phyloP scores from a whole-genome alignment of 2,113 vertebrate genomes.

The Cariama cristata region DNA sequence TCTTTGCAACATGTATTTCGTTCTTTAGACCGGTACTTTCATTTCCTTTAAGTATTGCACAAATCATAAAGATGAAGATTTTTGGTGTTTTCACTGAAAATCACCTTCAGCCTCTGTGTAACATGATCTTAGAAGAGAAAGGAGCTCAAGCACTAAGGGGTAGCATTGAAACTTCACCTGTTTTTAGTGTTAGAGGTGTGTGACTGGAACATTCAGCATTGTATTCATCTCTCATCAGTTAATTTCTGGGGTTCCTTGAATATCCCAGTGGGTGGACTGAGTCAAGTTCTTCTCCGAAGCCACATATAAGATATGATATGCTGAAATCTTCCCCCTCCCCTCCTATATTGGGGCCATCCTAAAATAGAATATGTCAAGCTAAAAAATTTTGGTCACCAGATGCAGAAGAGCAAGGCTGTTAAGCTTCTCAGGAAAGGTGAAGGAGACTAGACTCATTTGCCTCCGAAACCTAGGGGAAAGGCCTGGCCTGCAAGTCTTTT shows the following conservation, averaged over 20 bases:
- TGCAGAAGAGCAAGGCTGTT: background rate
- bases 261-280: background rate
- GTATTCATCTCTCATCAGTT: background rate
- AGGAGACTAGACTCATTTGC: background rate
- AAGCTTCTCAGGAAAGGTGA: background rate
- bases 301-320: background rate
- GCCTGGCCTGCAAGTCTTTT: background rate
- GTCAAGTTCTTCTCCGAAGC: background rate
- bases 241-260: background rate
- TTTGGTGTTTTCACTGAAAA: background rate
- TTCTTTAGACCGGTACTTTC: background rate
- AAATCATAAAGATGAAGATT: background rate
- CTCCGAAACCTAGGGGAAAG: background rate
- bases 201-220: background rate
- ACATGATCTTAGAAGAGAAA: background rate
- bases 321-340: background rate
- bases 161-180: background rate
- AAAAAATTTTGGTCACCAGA: background rate
- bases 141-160: background rate
- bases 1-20: background rate
- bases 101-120: background rate
- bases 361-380: background rate
- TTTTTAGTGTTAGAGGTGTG: background rate
- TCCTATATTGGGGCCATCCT: background rate
- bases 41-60: background rate